Conservation (phyloP, 2,888 invertebrate species). For the Macrosoma leucophasiata region DNA sequence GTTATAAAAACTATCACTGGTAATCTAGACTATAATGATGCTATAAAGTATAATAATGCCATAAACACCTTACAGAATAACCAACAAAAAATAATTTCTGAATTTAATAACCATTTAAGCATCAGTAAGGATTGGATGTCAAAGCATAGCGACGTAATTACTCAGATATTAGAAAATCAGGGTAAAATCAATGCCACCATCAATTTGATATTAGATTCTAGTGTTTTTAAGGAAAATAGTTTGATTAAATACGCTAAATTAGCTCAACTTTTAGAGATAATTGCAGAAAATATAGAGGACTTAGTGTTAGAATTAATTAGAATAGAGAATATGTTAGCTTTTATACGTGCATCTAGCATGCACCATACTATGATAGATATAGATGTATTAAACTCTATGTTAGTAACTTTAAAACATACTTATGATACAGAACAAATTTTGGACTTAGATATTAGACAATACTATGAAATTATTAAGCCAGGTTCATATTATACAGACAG, state of each 20-base stretch:
- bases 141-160: background rate
- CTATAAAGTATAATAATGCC: conserved; percentile 24
- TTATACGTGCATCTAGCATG: conserved; percentile 18
- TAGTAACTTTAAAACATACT: background rate
- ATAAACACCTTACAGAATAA: conserved; percentile 18
- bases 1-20: conserved; percentile 26
- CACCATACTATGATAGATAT: conserved; percentile 22
- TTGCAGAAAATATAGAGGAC: conserved; percentile 20
- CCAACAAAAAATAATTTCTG: conserved; percentile 10
- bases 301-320: conserved; percentile 17
- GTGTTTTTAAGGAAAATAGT: conserved; percentile 7
- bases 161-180: conserved; percentile 15
- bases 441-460: conserved; percentile 4
- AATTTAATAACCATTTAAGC: conserved; percentile 18
- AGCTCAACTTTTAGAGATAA: conserved; percentile 18
- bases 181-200: conserved; percentile 11
- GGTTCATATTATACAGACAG: conserved; percentile 7
- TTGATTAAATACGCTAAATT: conserved; percentile 23
- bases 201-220: conserved; percentile 10
- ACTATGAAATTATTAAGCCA: conserved; percentile 8
- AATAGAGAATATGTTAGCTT: conserved; percentile 23
- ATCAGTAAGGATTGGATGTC: conserved; percentile 16
- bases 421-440: conserved; percentile 3
- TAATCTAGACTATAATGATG: conserved; percentile 25
- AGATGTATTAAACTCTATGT: conserved; percentile 12